phyloP scores from a whole-genome alignment of 2,888 invertebrate species.

The Electrophaes corylata region DNA sequence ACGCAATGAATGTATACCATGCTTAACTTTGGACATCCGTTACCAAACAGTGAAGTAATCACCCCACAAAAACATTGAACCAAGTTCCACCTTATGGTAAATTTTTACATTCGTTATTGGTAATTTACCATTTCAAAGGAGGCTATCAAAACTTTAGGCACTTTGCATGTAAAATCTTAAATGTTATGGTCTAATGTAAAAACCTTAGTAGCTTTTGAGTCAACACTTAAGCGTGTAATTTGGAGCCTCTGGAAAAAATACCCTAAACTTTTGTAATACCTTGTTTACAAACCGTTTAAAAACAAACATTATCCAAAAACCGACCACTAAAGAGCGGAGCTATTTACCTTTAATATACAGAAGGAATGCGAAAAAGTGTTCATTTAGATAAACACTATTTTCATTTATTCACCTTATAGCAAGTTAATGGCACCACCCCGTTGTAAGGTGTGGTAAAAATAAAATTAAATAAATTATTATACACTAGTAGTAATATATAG shows the following conservation, averaged over 20 bases:
- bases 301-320: slow-evolving; percentile 18
- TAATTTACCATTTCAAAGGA: not conserved
- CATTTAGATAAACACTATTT: too few species aligned
- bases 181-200: too few species aligned
- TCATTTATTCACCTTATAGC: slow-evolving; percentile 24
- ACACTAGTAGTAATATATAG: not conserved
- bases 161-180: not conserved
- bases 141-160: not conserved
- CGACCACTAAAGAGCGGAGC: slow-evolving; percentile 15
- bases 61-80: too few species aligned
- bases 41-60: too few species aligned
- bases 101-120: not conserved
- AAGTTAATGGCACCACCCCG: slow-evolving; percentile 24
- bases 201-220: not conserved
- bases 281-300: slow-evolving; percentile 17
- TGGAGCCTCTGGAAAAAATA: not conserved
- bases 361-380: slow-evolving; percentile 13
- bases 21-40: too few species aligned
- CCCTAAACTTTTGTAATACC: not conserved
- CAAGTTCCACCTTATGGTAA: too few species aligned
- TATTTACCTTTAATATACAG: slow-evolving; percentile 10
- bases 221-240: not conserved
- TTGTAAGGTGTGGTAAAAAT: not conserved
- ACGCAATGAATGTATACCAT: too few species aligned
- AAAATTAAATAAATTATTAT: too few species aligned